Conservation (phyloP, 2,797 vertebrate species). For the Chrysocyon brachyurus region DNA sequence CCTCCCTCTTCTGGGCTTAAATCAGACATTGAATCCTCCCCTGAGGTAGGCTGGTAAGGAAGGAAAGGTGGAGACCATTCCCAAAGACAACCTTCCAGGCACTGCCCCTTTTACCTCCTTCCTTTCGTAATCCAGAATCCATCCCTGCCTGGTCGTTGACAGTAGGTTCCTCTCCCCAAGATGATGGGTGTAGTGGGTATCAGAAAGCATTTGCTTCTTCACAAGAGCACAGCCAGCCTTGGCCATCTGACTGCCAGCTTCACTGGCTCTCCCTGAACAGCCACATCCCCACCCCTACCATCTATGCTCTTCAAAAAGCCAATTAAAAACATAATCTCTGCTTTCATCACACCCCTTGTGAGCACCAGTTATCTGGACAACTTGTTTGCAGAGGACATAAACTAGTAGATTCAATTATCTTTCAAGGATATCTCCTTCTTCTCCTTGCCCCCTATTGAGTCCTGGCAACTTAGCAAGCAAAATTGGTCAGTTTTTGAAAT, state of each 20-base stretch:
- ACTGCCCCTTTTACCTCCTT: neutral
- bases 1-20: neutral
- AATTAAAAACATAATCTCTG: neutral
- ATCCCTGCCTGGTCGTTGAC: neutral
- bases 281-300: neutral
- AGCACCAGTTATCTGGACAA: neutral
- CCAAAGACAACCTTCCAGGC: neutral
- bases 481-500: neutral
- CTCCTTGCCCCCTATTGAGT: neutral
- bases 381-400: neutral
- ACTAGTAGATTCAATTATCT: neutral
- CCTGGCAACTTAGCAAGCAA: neutral
- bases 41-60: neutral
- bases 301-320: neutral
- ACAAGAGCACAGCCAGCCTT: neutral
- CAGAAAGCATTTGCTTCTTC: neutral
- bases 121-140: neutral
- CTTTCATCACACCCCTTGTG: neutral
- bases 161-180: neutral
- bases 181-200: neutral
- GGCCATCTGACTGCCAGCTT: neutral
- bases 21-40: neutral
- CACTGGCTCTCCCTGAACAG: neutral
- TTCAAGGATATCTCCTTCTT: slow-evolving; percentile 7
- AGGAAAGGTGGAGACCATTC: neutral